Percentiles rank a stretch among this genome's conserved stretches.
Conservation (phyloP, 2,888 invertebrate genomes). For the Caradrina kadenii region DNA sequence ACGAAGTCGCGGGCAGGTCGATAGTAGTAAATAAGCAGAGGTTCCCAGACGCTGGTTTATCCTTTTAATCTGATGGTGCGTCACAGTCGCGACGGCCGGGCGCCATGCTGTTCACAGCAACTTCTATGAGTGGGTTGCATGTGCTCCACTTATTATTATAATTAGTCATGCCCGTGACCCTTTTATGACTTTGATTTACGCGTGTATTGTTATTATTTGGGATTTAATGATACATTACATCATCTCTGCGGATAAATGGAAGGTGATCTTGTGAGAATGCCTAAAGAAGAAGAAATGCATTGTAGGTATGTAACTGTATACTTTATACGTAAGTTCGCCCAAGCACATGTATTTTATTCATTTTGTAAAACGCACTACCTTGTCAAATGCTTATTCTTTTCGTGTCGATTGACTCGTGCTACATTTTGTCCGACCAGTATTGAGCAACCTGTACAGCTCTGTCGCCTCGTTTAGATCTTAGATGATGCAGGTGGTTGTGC, state of each 20-base stretch:
- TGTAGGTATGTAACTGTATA: no score
- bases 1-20: no score
- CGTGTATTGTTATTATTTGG: conserved; percentile 32
- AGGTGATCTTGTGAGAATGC: no score
- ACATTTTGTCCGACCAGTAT: no score
- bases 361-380: no score
- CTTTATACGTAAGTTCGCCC: no score
- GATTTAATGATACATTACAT: conserved; percentile 14
- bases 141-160: conserved; percentile 56
- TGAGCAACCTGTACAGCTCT: no score
- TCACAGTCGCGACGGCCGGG: conserved; percentile 74
- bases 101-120: conserved; percentile 59
- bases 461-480: no score
- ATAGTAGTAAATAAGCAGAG: conserved; percentile 63
- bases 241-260: background rate
- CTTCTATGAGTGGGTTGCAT: conserved; percentile 53
- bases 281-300: no score
- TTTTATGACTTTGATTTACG: conserved; percentile 45
- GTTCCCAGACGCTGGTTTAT: conserved; percentile 61
- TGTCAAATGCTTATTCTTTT: no score
- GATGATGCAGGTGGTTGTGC: no score
- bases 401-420: no score
- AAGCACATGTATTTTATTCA: background rate
- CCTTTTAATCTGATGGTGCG: conserved; percentile 68
- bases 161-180: conserved; percentile 42